These are phyloP conservation scores for Clepsis dumicolana DNA, from an alignment of 2,888 invertebrate genomes.

Conservation along the genomic window DNA sequence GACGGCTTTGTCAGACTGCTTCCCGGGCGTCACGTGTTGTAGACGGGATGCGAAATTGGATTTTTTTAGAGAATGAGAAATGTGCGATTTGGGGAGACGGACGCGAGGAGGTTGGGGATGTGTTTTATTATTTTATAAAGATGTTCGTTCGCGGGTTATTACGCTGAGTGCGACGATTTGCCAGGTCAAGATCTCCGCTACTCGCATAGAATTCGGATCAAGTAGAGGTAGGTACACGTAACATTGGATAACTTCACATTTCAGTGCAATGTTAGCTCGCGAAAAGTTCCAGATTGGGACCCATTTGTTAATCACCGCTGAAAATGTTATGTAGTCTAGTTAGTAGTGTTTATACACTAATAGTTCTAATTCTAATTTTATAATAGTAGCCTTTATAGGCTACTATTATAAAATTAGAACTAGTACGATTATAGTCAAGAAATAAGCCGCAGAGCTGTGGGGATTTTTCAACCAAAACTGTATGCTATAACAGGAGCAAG, in stretches of 20 bases:
- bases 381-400: neutral
- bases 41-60: conserved; percentile 83
- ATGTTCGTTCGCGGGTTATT: conserved; percentile 15
- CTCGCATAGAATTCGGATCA: neutral
- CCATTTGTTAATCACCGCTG: neutral
- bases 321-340: too few relatives aligned
- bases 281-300: neutral
- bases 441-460: too few relatives aligned
- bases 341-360: neutral
- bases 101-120: conserved; percentile 48
- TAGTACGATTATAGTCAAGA: too few relatives aligned
- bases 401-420: too few relatives aligned
- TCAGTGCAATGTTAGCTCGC: too few relatives aligned
- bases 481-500: conserved; percentile 17
- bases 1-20: conserved; percentile 75
- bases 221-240: neutral
- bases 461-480: neutral
- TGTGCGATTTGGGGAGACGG: conserved; percentile 58
- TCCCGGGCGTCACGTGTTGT: conserved; percentile 77
- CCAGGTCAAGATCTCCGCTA: neutral
- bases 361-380: neutral
- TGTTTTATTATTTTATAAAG: conserved; percentile 40
- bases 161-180: neutral
- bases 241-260: neutral
- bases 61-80: conserved; percentile 72